Conservation (phyloP, 2,113 vertebrate species). For the Sorex araneus region DNA sequence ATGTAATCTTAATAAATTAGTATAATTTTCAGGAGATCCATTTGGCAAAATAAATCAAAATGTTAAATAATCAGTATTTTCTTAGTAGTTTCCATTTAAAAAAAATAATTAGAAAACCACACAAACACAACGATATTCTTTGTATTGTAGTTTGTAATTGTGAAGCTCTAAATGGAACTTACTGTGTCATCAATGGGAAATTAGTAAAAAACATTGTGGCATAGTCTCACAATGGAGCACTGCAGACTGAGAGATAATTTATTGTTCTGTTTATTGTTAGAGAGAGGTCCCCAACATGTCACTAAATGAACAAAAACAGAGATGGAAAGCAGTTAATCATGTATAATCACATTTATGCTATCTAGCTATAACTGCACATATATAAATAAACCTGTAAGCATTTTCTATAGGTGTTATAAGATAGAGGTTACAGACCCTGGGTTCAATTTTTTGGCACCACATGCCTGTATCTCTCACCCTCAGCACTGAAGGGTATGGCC, state of each 20-base stretch:
- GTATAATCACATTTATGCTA: neutral
- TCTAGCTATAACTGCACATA: no score
- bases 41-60: constrained; percentile 40
- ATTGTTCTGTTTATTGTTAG: neutral
- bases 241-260: neutral
- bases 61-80: constrained; percentile 10
- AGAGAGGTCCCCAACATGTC: neutral
- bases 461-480: no score
- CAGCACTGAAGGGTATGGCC: no score
- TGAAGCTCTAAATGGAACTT: neutral
- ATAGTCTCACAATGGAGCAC: neutral
- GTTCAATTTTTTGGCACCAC: no score
- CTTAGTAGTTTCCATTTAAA: constrained; percentile 15
- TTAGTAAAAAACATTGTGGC: constrained; percentile 18
- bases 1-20: neutral
- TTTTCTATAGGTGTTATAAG: no score
- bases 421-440: no score
- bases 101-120: neutral
- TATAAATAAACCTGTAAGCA: no score
- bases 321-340: constrained; percentile 11
- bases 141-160: neutral
- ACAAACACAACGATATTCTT: neutral
- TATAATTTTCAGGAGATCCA: neutral
- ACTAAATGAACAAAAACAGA: neutral
- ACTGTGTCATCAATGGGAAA: constrained; percentile 38